These are phyloP conservation scores for Latheticus oryzae DNA, from an alignment of 2,888 invertebrate species.

Conservation along the genomic window DNA sequence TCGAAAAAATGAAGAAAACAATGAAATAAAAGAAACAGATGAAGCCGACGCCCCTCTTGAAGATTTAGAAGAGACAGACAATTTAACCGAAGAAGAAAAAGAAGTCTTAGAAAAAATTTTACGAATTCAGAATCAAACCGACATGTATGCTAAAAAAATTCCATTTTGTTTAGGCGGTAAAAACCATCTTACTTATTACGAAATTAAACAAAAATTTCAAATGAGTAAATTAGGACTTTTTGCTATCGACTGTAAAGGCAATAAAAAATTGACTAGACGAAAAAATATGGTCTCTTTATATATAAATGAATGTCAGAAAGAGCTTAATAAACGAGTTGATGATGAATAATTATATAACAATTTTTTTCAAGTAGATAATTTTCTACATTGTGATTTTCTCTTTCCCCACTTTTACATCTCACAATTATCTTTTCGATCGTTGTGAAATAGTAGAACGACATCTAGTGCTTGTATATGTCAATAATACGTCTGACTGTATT, in stretches of 20 bases:
- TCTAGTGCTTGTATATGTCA: background rate
- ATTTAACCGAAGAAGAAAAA: background rate
- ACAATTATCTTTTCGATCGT: slow-evolving; percentile 2
- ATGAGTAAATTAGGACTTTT: background rate
- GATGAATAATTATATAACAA: background rate
- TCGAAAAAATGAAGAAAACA: background rate
- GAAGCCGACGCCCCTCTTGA: background rate
- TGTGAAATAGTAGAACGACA: slow-evolving; percentile 2
- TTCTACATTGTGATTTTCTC: slow-evolving; percentile 1
- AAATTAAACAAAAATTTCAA: background rate
- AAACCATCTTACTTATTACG: slow-evolving; percentile 1
- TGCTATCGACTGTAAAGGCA: background rate
- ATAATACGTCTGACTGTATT: background rate
- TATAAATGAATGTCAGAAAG: background rate
- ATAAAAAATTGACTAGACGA: background rate
- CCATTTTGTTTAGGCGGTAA: background rate
- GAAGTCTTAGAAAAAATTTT: background rate
- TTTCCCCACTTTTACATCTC: slow-evolving; percentile 1
- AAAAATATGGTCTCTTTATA: background rate
- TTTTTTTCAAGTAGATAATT: too few relatives aligned
- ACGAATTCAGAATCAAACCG: background rate
- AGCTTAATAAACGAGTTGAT: slow-evolving; percentile 1
- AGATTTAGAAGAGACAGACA: background rate
- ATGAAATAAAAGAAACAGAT: background rate
- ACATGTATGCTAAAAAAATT: background rate